Base-by-base conservation (phyloP, 2,888 invertebrate species). In the Deilephila porcellus region DNA sequence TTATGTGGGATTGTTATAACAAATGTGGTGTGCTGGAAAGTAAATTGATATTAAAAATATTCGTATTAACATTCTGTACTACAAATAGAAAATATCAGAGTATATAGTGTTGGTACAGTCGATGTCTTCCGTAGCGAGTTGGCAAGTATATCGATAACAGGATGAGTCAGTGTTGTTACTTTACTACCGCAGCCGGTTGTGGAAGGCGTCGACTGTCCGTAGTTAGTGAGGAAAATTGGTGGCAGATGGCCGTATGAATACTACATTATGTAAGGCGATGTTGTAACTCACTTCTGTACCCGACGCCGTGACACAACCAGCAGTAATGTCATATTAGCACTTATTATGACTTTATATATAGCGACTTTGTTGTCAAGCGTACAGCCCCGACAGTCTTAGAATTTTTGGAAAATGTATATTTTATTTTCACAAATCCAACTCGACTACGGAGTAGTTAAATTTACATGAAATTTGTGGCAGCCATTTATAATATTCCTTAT, bases 381-480 rank as follows among this genome's bases (percentile, higher is more conserved):
- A 25, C 67, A 25, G 67, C 25, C 45, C 67, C 67, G 25, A 20
- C 14, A 25, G 25, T 45, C 1, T 8, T 20, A 45, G 32, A 32
- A 32, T 32, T 14, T 37, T 64, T 64, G 45, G 14, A 56, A 56
- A 56, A 5, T 25, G 14, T 7, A 62, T 25, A 20, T 67, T 25
- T 60, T 60, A 17, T 8, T 60, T 60, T 60, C 6, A 37, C 37
- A 19, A 52, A 67, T 45, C 45, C 64, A 20, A 25, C 67, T 67
- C 67, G 67, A 67, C 67, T 67, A 67, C 67, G 67, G 25, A 25
- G 67, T 67, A 25, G 11, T 29, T 60, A 60, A 20, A 29, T 14
- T 60, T 20, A 20, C 60, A 60, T 60, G 5, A 60, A 62, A 32
- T 62, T 32, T 17, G 60, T 20, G 1, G 71, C 73, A 72, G 74